Conservation (phyloP, 2,888 invertebrate species). For the Ornithoptera priamus region DNA sequence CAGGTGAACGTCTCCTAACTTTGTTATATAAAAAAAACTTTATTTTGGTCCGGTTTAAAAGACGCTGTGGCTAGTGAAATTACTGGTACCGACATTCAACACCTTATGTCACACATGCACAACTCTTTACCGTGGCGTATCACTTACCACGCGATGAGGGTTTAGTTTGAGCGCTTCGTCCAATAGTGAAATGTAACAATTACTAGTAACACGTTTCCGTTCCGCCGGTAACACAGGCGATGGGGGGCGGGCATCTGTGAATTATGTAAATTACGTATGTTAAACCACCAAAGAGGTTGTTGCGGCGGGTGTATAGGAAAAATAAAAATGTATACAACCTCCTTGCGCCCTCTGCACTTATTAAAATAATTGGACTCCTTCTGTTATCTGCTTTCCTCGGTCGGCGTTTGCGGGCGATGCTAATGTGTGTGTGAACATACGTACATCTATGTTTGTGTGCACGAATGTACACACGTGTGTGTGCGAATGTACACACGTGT, state of each 20-base stretch:
- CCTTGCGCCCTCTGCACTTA: constrained; percentile 63
- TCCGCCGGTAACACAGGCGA: constrained; percentile 39
- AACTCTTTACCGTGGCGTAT: too few relatives aligned
- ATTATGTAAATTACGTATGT: constrained; percentile 76
- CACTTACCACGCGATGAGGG: too few relatives aligned
- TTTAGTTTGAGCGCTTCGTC: too few relatives aligned
- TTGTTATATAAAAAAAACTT: too few relatives aligned
- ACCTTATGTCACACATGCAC: too few relatives aligned
- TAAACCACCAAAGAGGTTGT: constrained; percentile 71
- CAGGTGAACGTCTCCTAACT: too few relatives aligned
- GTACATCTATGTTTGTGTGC: too few relatives aligned
- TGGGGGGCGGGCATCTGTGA: constrained; percentile 58
- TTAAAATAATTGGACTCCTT: constrained; percentile 66
- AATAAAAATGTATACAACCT: constrained; percentile 55
- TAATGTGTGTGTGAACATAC: constrained; percentile 1
- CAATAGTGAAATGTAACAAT: background rate
- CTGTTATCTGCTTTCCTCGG: constrained; percentile 42
- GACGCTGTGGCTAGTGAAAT: too few relatives aligned
- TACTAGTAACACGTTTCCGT: background rate
- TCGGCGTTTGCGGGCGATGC: constrained; percentile 12
- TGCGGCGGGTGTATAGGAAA: constrained; percentile 64
- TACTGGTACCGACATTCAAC: too few relatives aligned
- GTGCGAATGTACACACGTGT: too few relatives aligned
- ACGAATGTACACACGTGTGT: too few relatives aligned
- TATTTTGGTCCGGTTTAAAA: too few relatives aligned